Evolutionary conservation across 2,113 vertebrate genomes (phyloP).

Genomic region (Candoia aspera): DNA sequence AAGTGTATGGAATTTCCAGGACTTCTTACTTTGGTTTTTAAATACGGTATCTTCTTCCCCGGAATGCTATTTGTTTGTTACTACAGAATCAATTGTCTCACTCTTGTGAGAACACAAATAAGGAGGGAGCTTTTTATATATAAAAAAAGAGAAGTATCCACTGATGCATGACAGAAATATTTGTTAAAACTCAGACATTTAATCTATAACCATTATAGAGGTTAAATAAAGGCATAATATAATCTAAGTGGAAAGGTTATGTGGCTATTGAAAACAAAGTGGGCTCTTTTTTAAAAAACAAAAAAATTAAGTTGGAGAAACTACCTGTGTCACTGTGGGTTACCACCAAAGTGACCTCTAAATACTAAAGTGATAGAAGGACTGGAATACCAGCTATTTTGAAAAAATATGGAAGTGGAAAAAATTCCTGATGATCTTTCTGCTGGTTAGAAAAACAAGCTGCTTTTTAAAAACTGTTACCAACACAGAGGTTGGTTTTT

Average conservation of each 20-base stretch:
- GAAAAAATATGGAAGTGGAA: constrained; percentile 5
- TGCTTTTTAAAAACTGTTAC: background rate
- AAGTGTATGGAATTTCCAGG: constrained; percentile 16
- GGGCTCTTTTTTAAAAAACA: constrained; percentile 13
- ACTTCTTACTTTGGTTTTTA: constrained; percentile 30
- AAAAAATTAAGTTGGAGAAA: background rate
- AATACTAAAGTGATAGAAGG: background rate
- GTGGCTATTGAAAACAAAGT: constrained; percentile 34
- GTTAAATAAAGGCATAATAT: constrained; percentile 43
- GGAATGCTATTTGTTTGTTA: constrained; percentile 36
- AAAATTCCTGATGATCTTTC: constrained; percentile 2
- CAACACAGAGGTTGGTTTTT: background rate
- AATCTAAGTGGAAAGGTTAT: constrained; percentile 47
- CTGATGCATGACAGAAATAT: constrained; percentile 26
- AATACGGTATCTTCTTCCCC: constrained; percentile 40
- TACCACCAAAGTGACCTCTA: constrained; percentile 30
- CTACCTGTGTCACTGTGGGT: constrained; percentile 20
- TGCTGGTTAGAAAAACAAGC: constrained; percentile 7
- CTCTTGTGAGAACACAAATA: constrained; percentile 40
- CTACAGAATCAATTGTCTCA: constrained; percentile 33
- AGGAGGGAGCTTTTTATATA: constrained; percentile 10
- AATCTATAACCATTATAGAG: constrained; percentile 53
- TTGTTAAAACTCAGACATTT: constrained; percentile 46
- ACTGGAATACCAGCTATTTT: background rate
- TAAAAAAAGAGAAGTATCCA: constrained; percentile 6